Percentiles rank a stretch among this genome's conserved stretches.
Conservation (phyloP, 1,140 invertebrate species). For the Acromyrmex echinatior region DNA sequence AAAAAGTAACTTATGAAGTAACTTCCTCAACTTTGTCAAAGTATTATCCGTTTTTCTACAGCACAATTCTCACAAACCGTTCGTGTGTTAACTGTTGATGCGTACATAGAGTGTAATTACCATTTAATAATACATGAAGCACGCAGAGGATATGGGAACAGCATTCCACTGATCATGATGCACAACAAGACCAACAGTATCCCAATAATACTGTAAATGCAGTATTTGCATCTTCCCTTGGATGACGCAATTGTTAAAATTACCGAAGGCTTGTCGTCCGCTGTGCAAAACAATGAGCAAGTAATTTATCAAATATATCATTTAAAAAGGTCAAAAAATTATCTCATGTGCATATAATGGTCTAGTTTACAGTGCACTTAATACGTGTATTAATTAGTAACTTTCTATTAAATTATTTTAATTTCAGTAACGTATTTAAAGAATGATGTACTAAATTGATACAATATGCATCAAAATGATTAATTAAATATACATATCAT, state of each 20-base stretch:
- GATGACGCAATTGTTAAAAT: slow-evolving; percentile 4
- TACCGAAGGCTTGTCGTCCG: not conserved
- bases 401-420: too few relatives aligned
- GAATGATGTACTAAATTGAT: too few relatives aligned
- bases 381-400: too few relatives aligned
- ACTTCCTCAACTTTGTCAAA: too few relatives aligned
- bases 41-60: not conserved
- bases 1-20: too few relatives aligned
- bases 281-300: not conserved
- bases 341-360: not conserved
- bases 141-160: slow-evolving; percentile 77
- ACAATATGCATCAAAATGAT: too few relatives aligned
- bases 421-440: too few relatives aligned
- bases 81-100: not conserved
- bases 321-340: not conserved
- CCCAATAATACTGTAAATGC: slow-evolving; percentile 24
- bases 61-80: not conserved
- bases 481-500: too few relatives aligned
- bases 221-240: slow-evolving; percentile 30
- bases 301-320: not conserved
- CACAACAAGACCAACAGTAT: slow-evolving; percentile 49
- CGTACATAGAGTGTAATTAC: slow-evolving; percentile 47
- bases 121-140: slow-evolving; percentile 77
- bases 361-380: too few relatives aligned
- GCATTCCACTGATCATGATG: slow-evolving; percentile 20